Evolutionary conservation across 2,797 vertebrate genomes (phyloP).

Genomic region (Lindbergichthys nudifrons): DNA sequence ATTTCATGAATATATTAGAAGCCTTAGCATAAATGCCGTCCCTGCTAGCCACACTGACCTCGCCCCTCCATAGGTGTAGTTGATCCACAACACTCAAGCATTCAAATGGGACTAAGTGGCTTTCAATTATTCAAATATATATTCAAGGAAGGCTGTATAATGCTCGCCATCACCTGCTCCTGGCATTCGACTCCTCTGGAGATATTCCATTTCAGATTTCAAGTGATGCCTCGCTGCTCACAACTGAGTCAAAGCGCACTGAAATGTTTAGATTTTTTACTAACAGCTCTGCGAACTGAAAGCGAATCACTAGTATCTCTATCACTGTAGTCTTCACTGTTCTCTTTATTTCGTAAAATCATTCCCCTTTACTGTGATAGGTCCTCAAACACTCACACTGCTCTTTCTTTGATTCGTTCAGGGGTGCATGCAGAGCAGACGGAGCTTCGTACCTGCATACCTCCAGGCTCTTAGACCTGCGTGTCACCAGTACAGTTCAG

Average conservation of each 20-base stretch:
- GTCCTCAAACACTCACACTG: conserved; percentile 50
- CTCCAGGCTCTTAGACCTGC: conserved; percentile 62
- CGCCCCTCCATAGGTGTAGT: conserved; percentile 68
- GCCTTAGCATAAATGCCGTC: conserved; percentile 50
- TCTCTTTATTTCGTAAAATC: conserved; percentile 38
- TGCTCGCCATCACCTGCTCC: conserved; percentile 57
- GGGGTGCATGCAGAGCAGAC: conserved; percentile 39
- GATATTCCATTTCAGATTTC: conserved; percentile 22
- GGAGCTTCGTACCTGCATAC: conserved; percentile 41
- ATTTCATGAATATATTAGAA: conserved; percentile 71
- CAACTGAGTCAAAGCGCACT: conserved; percentile 19
- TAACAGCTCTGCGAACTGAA: conserved; percentile 12
- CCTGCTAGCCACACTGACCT: conserved; percentile 64
- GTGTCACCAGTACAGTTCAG: conserved; percentile 44
- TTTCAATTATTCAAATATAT: conserved; percentile 78
- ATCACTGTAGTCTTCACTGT: conserved; percentile 20
- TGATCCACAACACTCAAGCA: conserved; percentile 74
- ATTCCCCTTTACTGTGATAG: conserved; percentile 49
- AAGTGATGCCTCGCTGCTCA: conserved; percentile 29
- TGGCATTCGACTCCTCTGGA: conserved; percentile 28
- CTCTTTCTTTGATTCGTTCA: conserved; percentile 60
- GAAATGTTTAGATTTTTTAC: conserved; percentile 26
- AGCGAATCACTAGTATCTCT: conserved; percentile 31
- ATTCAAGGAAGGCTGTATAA: conserved; percentile 65
- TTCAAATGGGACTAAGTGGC: conserved; percentile 79